Conservation (phyloP, 30 jellyfish, hydroid and myxozoan genomes). For the Hydractinia echinata region DNA sequence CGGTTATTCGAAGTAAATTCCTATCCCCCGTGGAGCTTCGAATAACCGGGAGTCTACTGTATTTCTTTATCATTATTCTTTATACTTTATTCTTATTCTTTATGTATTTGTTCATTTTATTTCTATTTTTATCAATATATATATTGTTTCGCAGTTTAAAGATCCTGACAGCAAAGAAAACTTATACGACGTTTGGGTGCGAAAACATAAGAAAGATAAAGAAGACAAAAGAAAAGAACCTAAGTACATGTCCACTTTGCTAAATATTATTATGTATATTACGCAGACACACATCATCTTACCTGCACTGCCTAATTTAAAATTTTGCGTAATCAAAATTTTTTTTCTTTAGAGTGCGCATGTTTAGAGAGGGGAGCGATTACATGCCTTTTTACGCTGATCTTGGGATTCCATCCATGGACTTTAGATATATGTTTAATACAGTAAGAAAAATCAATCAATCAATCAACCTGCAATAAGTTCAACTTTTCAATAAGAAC, state of each 20-base stretch:
- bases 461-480: too few relatives aligned
- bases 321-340: background rate
- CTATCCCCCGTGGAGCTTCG: too few relatives aligned
- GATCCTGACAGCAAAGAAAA: constrained; percentile 85
- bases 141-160: constrained; percentile 50
- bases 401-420: constrained; percentile 96
- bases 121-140: background rate
- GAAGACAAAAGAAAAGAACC: constrained; percentile 44
- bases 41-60: too few relatives aligned
- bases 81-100: too few relatives aligned
- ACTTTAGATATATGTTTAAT: constrained; percentile 79
- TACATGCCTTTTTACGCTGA: constrained; percentile 98
- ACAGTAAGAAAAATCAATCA: constrained; percentile 41
- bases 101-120: too few relatives aligned
- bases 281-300: too few relatives aligned
- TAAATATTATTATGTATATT: background rate
- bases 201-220: constrained; percentile 47
- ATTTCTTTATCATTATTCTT: background rate
- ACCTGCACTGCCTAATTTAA: background rate
- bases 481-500: too few relatives aligned
- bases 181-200: constrained; percentile 81
- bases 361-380: constrained; percentile 95
- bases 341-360: constrained; percentile 42
- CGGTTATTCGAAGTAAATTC: too few relatives aligned
- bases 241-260: constrained; percentile 2